Base-by-base conservation (phyloP, 1,140 invertebrate species). In the Geopemphigus sp. region DNA sequence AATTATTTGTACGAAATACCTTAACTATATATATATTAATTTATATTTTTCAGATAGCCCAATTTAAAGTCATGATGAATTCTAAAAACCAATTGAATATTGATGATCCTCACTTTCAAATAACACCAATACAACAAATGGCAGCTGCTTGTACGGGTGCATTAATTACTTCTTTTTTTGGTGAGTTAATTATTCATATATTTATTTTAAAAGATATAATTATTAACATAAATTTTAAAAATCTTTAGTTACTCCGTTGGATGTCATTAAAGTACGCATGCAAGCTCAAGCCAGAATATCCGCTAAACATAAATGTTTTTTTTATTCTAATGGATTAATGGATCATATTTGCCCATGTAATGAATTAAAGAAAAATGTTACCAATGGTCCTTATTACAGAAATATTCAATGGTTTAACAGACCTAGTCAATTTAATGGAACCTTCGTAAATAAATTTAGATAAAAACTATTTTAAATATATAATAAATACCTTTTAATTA, bases 311-410 rank as follows among this genome's bases (percentile, higher is more conserved):
- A 93, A 94, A 85, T 98, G 96, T 87, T 98, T 96, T 86, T 86
- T 99, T 14, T 99, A 98, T 86, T 98, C 95, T 84, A 99, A 99
- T 89, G 97, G 97, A 0, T 87, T 99, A n/a, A 98, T 99, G 96
- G 98, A 99, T 86, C 96, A 98, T 85, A 86, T 98, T n/a, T 99
- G 97, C 86, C 90, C 91, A n/a, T 97, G 95, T 87, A 85, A 80
- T 47, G 86, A 14, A 88, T 83, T 87, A 88, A 82, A 87, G 89
- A 78, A 84, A 85, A 26, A 54, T 59, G 78, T 19, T 68, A 78
- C 50, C 14, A 59, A 72, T 39, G 24, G 66, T 53, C 54, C 81
- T 24, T 72, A 83, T 57, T 78, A 78, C 15, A 47, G 74, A 78
- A 63, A 78, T 50, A 24, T 78, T 11, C 74, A 78, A 63, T 94